Percentiles rank a stretch among this genome's conserved stretches.
phyloP scores from a whole-genome alignment of 2,888 invertebrate genomes.

The Caenorhabditis parvicauda region DNA sequence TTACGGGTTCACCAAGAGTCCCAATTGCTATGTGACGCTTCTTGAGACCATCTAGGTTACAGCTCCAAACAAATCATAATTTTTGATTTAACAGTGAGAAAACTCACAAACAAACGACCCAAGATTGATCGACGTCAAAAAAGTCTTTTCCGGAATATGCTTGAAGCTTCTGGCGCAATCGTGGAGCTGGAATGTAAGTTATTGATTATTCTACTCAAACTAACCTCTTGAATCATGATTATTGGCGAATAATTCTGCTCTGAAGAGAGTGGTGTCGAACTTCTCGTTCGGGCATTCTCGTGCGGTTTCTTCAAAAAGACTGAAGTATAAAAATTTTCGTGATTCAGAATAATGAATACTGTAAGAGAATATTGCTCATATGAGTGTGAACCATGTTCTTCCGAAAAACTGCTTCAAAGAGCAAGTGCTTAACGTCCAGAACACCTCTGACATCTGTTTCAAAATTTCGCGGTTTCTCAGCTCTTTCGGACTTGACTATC shows the following conservation, averaged over 20 bases:
- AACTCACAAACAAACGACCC: constrained; percentile 40
- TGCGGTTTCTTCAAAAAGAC: constrained; percentile 22
- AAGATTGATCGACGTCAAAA: constrained; percentile 38
- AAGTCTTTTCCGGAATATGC: constrained; percentile 28
- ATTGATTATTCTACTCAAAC: background rate
- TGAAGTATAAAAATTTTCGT: constrained; percentile 12
- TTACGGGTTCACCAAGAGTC: constrained; percentile 44
- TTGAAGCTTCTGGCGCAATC: constrained; percentile 32
- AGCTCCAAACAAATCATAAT: constrained; percentile 22
- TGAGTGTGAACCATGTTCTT: constrained; percentile 33
- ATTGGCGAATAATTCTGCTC: constrained; percentile 4
- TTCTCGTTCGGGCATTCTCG: constrained; percentile 17
- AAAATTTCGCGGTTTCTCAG: constrained; percentile 27
- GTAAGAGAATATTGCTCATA: constrained; percentile 29
- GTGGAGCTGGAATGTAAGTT: constrained; percentile 10
- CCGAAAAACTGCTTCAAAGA: constrained; percentile 33
- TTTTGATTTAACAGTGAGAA: background rate
- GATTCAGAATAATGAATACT: too few species aligned
- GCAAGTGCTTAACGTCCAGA: constrained; percentile 48
- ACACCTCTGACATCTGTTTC: constrained; percentile 39
- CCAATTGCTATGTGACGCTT: constrained; percentile 41
- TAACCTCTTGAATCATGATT: background rate
- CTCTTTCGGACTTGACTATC: constrained; percentile 21
- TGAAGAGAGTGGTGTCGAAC: constrained; percentile 28
- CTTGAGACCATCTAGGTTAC: constrained; percentile 34